Evolutionary conservation across 2,113 vertebrate genomes (phyloP), one percentile per base, ranked within the genome.

Genomic region (Hippoglossus stenolepis): DNA sequence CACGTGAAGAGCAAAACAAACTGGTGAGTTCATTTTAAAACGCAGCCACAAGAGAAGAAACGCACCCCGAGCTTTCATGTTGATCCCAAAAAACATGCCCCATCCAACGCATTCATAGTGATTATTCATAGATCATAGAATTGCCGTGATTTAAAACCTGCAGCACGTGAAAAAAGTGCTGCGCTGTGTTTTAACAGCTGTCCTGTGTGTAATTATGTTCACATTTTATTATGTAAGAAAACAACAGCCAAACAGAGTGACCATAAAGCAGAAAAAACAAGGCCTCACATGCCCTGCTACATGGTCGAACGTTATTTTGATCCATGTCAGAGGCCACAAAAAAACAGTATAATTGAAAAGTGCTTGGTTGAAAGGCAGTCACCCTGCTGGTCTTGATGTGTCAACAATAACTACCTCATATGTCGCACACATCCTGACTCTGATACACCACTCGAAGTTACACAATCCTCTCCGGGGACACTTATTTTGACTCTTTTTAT

Each of bases 1-100:
- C 90, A 3, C 88, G 86, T 74, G 90, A 94, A 8, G 93, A 96
- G 64, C 93, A 87, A 57, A 87, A 93, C 45, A 87, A 92, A 77
- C 54, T 96, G 94, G 95, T 96, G 65, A 89, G 87, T 86, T 77
- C 13, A 38, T 61, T 51, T 64, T 20, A 31, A 82, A 56, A 67
- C 56, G 20, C 38, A 26, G 17, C 75, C 24, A 79, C 67, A 69
- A 57, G 23, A 80, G 70, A 82, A 45, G 14, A 69, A 70, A 10
- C 14, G 26, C 18, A 54, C 18, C 51, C 40, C 7, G 4, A 65
- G 31, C 60, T 77, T 20, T 62, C 43, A 38, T n/a, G 31, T 47
- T 21, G 38, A n/a, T 40, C 51, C 38, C 17, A n/a, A 31, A 53
- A 61, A 74, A 77, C 60, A 74, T 66, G 51, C 49, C 40, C 40